Conservation (phyloP, 2,888 invertebrate species). For the Drosophila suboccidentalis region DNA sequence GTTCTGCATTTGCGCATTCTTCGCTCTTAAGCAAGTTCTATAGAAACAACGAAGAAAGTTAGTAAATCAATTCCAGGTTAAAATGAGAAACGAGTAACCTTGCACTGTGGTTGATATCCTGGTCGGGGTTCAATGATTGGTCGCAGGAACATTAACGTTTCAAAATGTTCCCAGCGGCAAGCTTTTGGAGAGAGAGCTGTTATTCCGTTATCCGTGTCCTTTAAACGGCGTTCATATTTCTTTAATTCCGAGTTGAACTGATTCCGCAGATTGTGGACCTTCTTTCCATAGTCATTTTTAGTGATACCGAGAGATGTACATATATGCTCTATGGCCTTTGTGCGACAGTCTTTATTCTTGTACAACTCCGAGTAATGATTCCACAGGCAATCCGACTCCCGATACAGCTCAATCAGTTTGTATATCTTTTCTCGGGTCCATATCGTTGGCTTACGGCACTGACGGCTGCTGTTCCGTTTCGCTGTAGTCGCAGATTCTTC, state of each 20-base stretch:
- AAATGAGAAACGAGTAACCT: constrained; percentile 28
- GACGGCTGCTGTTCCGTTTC: constrained; percentile 29
- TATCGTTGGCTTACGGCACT: constrained; percentile 59
- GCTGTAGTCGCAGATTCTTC: background rate
- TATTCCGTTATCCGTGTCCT: constrained; percentile 60
- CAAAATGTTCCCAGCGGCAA: constrained; percentile 84
- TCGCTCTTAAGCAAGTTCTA: constrained; percentile 44
- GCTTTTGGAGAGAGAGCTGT: constrained; percentile 43
- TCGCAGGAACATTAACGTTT: constrained; percentile 82
- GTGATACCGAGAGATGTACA: constrained; percentile 75
- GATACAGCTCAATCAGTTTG: constrained; percentile 82
- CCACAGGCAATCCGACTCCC: constrained; percentile 84
- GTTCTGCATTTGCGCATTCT: constrained; percentile 24
- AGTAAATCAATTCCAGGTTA: background rate
- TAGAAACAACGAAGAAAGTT: background rate
- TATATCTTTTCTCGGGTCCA: constrained; percentile 84
- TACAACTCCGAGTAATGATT: constrained; percentile 83
- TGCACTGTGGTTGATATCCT: constrained; percentile 66
- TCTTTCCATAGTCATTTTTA: constrained; percentile 83
- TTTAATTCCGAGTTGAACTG: constrained; percentile 85
- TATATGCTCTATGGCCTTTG: constrained; percentile 79
- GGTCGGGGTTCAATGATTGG: constrained; percentile 83
- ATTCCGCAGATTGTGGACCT: constrained; percentile 85
- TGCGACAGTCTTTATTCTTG: constrained; percentile 82
- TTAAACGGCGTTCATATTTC: constrained; percentile 80